Evolutionary conservation across 1,140 invertebrate genomes (phyloP), one percentile per base, ranked within the genome.

Genomic region (Whitmania pigra): DNA sequence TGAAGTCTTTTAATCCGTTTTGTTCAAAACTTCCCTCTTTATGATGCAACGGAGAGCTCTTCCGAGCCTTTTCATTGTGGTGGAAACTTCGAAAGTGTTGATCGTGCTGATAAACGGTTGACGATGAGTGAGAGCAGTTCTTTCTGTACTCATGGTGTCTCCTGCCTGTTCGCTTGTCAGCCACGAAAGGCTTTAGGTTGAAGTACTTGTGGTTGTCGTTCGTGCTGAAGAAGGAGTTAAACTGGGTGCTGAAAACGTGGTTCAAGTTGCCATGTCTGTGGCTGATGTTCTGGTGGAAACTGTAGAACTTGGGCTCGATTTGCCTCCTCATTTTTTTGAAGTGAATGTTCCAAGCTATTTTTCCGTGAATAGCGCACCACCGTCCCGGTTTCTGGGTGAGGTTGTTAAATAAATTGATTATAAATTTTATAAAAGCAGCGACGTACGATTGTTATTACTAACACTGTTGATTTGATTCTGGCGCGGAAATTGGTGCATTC

Each of bases 351-450:
- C 93, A 97, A 29, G 94, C 93, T 75, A 97, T 93, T 63, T 92
- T 86, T 0, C 96, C 94, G 81, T 97, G 94, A 90, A 96, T 95
- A 4, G 93, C 92, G 84, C 95, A 96, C 94, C 94, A 97, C 78
- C 93, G 92, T 72, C 94, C 93, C 77, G 89, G 88, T 88, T 97
- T 96, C 93, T 96, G 82, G n/a, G 77, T 76, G 57, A 72, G 57
- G 9, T 68, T 40, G 15, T 49, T 49, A 49, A 49, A 49, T 11
- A 17, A 49, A 17, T 49, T 49, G 11, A 49, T 5, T 49, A 49
- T 7, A 49, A 7, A 49, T 49, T 49, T 49, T 13, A 49, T 17
- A 49, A 15, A 49, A 49, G 43, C 43, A 11, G 43, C 15, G 15
- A 49, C 2, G 11, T 6, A 13, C 13, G 13, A 43, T 43, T 13